phyloP scores from a whole-genome alignment of 2,113 vertebrate species.

The Zosterops hypoxanthus region DNA sequence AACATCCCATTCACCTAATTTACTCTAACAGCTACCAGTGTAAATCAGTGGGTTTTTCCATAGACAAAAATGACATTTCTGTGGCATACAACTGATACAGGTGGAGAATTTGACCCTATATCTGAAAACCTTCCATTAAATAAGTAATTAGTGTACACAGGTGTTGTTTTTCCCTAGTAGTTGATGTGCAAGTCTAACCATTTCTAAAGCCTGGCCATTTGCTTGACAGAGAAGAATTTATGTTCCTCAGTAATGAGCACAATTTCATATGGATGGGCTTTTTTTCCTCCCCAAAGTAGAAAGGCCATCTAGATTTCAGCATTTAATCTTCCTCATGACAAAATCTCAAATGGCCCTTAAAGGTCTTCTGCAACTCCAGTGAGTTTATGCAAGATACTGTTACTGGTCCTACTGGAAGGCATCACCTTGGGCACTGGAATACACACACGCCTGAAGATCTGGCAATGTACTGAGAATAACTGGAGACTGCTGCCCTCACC shows the following conservation, averaged over 20 bases:
- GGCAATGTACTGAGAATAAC: not conserved
- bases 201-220: constrained; percentile 36
- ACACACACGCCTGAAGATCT: not conserved
- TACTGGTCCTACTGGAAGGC: not conserved
- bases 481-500: not conserved
- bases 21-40: not conserved
- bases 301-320: not conserved
- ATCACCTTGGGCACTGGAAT: not conserved
- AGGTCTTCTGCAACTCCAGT: not conserved
- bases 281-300: not conserved
- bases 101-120: not conserved
- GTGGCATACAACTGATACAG: not conserved
- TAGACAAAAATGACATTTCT: not conserved
- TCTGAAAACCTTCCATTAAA: constrained; percentile 3
- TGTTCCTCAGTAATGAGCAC: constrained; percentile 46
- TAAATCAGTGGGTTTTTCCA: not conserved
- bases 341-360: not conserved
- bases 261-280: constrained; percentile 1
- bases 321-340: not conserved
- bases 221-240: constrained; percentile 39
- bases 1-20: not conserved
- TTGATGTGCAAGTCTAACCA: constrained; percentile 4
- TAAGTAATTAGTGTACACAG: constrained; percentile 32
- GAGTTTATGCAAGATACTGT: not conserved
- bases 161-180: constrained; percentile 26